phyloP scores from a whole-genome alignment of 1,140 invertebrate species.

The Drosophila quadrilineata region DNA sequence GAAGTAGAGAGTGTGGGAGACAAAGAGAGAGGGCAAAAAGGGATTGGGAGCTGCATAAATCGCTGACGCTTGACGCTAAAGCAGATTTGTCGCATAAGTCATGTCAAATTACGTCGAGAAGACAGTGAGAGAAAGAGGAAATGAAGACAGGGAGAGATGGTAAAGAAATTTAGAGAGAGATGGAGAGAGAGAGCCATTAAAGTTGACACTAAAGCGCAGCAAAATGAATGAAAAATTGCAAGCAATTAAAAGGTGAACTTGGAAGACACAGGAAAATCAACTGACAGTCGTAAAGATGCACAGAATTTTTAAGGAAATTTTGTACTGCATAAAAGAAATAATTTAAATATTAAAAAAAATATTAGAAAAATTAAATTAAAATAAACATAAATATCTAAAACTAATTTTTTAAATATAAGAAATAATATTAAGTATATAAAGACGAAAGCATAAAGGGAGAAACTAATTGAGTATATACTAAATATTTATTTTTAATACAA shows the following conservation, averaged over 20 bases:
- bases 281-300: no score
- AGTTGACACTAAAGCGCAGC: neutral
- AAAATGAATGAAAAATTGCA: constrained; percentile 59
- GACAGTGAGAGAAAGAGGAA: neutral
- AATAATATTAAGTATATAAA: no score
- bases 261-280: constrained; percentile 20
- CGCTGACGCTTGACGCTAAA: constrained; percentile 74
- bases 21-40: neutral
- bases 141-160: neutral
- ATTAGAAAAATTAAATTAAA: no score
- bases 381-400: no score
- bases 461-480: no score
- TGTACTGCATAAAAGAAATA: no score
- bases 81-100: constrained; percentile 78
- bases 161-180: neutral
- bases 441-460: no score
- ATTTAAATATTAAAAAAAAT: no score
- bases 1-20: neutral
- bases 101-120: constrained; percentile 62
- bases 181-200: neutral
- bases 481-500: no score
- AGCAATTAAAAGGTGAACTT: constrained; percentile 56
- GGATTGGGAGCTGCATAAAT: constrained; percentile 48
- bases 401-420: no score
- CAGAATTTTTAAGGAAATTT: no score